phyloP scores from a whole-genome alignment of 2,113 vertebrate genomes.

The Pica pica region DNA sequence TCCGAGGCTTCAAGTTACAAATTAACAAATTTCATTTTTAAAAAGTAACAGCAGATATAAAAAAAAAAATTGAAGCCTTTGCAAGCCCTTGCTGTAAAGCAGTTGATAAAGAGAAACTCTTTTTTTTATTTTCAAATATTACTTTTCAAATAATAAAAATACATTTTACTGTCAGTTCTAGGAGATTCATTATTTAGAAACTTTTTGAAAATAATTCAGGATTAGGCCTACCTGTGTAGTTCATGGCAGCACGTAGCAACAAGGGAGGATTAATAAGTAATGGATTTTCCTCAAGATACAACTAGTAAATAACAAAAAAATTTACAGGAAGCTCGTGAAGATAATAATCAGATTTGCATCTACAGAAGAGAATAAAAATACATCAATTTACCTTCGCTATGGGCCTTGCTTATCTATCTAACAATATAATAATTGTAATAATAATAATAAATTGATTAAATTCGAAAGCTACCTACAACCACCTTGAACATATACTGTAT shows the following conservation, averaged over 20 bases:
- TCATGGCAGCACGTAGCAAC: not conserved
- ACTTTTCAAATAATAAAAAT: not conserved
- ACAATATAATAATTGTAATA: not conserved
- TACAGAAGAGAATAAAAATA: not conserved
- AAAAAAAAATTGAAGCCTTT: not conserved
- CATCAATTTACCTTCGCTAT: not conserved
- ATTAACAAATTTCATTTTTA: not conserved
- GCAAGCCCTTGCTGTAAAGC: not conserved
- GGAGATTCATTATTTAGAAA: not conserved
- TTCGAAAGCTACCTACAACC: not conserved
- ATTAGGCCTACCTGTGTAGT: not conserved
- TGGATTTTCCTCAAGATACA: not conserved
- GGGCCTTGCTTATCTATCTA: not conserved
- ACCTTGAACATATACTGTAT: not conserved
- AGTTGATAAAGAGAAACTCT: not conserved
- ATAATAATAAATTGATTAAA: not conserved
- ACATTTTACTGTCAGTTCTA: not conserved
- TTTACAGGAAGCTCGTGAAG: not conserved
- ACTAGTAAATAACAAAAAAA: not conserved
- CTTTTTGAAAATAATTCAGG: not conserved
- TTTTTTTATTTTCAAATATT: too few species aligned
- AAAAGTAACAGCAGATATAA: not conserved
- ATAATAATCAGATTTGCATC: not conserved
- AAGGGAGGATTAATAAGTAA: not conserved
- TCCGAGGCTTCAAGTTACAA: not conserved